Evolutionary conservation across 2,113 vertebrate genomes (phyloP).

Genomic region (Neodon shergylaensis): DNA sequence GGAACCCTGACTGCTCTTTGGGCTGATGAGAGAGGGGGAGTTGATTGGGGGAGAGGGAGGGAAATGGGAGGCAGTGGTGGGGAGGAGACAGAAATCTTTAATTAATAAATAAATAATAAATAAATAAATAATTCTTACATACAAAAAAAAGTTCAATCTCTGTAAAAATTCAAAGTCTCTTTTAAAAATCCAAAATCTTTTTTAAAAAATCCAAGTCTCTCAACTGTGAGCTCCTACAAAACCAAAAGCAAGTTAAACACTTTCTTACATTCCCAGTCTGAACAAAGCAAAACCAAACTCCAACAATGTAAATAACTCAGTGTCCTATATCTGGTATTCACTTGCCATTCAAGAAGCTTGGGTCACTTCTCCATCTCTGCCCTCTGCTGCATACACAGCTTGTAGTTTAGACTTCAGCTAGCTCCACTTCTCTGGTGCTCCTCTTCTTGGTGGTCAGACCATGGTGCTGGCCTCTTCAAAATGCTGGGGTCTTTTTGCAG

Average conservation of each 20-base stretch:
- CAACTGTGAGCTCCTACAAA: background rate
- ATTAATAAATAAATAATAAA: no score
- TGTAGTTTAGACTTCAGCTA: background rate
- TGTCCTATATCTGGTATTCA: background rate
- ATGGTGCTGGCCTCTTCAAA: background rate
- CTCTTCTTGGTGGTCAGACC: background rate
- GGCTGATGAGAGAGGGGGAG: no score
- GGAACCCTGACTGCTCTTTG: no score
- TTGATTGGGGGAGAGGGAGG: no score
- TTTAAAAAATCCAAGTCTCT: background rate
- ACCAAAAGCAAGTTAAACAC: background rate
- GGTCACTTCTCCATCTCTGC: background rate
- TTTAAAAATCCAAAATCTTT: background rate
- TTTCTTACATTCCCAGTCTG: background rate
- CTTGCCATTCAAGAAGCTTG: background rate
- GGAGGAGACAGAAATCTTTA: no score
- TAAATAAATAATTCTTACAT: no score
- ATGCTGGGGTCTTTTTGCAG: background rate
- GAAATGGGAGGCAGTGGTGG: no score
- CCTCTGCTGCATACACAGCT: background rate
- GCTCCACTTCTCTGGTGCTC: background rate
- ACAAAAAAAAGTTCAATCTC: background rate
- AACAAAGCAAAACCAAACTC: background rate
- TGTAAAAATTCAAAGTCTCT: background rate
- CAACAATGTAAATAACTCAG: background rate